Conservation (phyloP, 2,888 invertebrate species). For the Ommatoiulus sabulosus region DNA sequence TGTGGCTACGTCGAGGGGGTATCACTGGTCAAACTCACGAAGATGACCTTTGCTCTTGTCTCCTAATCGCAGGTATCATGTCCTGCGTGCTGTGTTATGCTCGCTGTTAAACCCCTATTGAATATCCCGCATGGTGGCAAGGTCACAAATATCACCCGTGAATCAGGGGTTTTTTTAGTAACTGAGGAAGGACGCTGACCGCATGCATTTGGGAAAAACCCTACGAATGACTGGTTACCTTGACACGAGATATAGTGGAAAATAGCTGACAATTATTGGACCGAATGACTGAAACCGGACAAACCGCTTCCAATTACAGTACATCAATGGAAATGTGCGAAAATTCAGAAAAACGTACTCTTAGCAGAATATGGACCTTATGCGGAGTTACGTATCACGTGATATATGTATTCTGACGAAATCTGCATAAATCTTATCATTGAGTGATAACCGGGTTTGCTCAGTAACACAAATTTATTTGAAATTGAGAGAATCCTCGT, state of each 20-base stretch:
- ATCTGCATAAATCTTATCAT: no score
- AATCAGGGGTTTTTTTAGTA: background rate
- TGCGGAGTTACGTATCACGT: no score
- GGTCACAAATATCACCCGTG: background rate
- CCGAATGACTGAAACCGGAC: background rate
- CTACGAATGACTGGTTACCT: background rate
- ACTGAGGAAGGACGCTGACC: slow-evolving; percentile 4
- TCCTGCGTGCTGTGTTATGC: background rate
- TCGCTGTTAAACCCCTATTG: background rate
- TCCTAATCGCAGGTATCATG: background rate
- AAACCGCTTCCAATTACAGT: background rate
- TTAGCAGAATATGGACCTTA: background rate
- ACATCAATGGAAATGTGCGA: slow-evolving; percentile 8
- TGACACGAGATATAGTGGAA: background rate
- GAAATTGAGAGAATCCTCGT: no score
- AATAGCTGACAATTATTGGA: background rate
- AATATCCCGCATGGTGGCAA: background rate
- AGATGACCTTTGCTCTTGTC: background rate
- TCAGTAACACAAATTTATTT: no score
- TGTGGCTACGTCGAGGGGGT: background rate
- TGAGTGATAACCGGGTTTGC: no score
- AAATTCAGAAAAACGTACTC: background rate
- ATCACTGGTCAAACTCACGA: background rate
- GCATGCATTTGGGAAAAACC: background rate
- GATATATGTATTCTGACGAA: no score